Percentiles rank a stretch among this genome's conserved stretches.
Evolutionary conservation across 1,140 invertebrate genomes (phyloP).

Genomic region (Listronotus bonariensis): DNA sequence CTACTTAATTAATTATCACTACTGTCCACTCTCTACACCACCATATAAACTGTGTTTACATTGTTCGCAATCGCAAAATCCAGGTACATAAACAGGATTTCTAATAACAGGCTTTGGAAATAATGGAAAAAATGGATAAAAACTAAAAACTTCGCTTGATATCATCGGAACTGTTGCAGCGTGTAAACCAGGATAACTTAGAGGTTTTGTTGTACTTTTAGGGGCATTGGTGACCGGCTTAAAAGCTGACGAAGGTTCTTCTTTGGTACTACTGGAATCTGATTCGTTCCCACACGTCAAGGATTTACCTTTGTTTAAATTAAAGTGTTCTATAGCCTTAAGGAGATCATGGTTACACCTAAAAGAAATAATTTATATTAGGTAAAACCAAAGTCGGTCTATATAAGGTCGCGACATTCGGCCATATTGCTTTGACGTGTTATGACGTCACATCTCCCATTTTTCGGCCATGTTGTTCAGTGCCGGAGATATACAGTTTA

Average conservation of each 20-base stretch:
- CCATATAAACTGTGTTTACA: constrained; percentile 45
- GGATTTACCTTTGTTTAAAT: constrained; percentile 41
- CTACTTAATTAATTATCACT: background rate
- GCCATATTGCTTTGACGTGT: no score
- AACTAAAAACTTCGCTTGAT: constrained; percentile 52
- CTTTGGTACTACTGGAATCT: constrained; percentile 32
- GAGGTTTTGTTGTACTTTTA: constrained; percentile 34
- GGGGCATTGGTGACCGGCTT: constrained; percentile 41
- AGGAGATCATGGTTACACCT: constrained; percentile 53
- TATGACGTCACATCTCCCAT: no score
- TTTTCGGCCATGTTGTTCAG: no score
- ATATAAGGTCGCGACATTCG: no score
- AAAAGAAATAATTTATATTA: background rate
- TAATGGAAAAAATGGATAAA: constrained; percentile 53
- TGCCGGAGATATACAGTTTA: no score
- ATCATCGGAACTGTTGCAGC: constrained; percentile 47
- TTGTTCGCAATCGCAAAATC: constrained; percentile 55
- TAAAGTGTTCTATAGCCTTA: constrained; percentile 54
- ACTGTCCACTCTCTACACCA: constrained; percentile 26
- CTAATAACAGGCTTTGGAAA: constrained; percentile 52
- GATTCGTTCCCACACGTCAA: constrained; percentile 23
- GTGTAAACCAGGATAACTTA: constrained; percentile 38
- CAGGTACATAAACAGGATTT: constrained; percentile 53
- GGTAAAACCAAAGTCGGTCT: no score
- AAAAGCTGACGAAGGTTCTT: constrained; percentile 48